These are phyloP conservation scores for Aspiorhynchus laticeps DNA, from an alignment of 2,113 vertebrate species.

Conservation along the genomic window DNA sequence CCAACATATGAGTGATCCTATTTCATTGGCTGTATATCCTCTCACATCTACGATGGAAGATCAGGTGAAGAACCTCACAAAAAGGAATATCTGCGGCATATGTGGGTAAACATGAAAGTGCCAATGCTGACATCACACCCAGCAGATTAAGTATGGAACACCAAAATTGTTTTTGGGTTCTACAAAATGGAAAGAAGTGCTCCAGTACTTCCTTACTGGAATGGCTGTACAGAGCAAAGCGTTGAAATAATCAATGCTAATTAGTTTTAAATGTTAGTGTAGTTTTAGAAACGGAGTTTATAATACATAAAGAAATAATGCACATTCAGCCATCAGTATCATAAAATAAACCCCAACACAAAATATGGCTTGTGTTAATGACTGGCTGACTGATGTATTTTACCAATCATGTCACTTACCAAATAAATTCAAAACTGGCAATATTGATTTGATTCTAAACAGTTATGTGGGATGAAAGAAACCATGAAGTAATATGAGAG, in stretches of 20 bases:
- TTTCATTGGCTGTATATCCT: not conserved
- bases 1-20: not conserved
- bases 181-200: not conserved
- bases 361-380: not conserved
- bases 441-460: not conserved
- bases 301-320: not conserved
- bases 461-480: not conserved
- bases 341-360: not conserved
- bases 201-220: not conserved
- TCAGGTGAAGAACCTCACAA: not conserved
- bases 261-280: not conserved
- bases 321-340: not conserved
- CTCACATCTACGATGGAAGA: not conserved
- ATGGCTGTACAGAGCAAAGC: not conserved
- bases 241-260: not conserved
- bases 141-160: not conserved
- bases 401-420: not conserved
- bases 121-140: not conserved
- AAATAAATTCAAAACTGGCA: not conserved
- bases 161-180: not conserved
- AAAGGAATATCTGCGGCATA: not conserved
- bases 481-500: not conserved
- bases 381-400: not conserved
- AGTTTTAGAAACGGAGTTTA: conserved; percentile 21
- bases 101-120: not conserved